A percentile compares a stretch with the other conserved stretches of the same genome.
phyloP scores from a whole-genome alignment of 35 echinoderm and acorn worm species.

The Apostichopus californicus region DNA sequence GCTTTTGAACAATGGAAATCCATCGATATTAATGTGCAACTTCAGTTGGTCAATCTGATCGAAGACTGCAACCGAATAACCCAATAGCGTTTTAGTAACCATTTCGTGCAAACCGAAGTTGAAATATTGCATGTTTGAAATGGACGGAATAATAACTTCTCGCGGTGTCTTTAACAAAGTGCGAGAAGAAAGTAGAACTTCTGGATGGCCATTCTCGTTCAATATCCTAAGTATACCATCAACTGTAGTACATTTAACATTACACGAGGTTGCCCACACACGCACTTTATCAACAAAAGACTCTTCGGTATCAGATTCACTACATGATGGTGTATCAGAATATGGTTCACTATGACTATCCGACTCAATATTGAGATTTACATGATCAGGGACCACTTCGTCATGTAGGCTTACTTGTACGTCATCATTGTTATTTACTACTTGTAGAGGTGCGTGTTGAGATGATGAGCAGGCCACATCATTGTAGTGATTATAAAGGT shows the following conservation, averaged over 20 bases:
- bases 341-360: too few species aligned
- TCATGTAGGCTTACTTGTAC: too few species aligned
- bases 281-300: background rate
- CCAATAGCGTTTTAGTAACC: constrained; percentile 34
- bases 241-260: constrained; percentile 63
- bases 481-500: too few species aligned
- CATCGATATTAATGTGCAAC: constrained; percentile 59
- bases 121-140: constrained; percentile 68
- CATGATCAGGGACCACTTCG: too few species aligned
- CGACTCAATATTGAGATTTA: too few species aligned
- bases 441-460: too few species aligned
- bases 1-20: constrained; percentile 58
- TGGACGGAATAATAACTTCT: constrained; percentile 17
- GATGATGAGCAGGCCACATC: too few species aligned
- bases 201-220: constrained; percentile 54
- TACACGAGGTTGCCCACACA: constrained; percentile 56
- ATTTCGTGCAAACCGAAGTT: constrained; percentile 47
- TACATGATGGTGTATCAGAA: too few species aligned
- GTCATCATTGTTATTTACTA: too few species aligned
- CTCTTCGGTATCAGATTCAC: too few species aligned
- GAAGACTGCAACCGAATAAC: constrained; percentile 3
- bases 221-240: constrained; percentile 67
- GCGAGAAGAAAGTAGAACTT: constrained; percentile 55
- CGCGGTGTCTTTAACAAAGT: constrained; percentile 66
- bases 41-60: constrained; percentile 5